Percentiles rank a stretch among this genome's conserved stretches.
Evolutionary conservation across 2,888 invertebrate genomes (phyloP).

Genomic region (Rotaria macrura): DNA sequence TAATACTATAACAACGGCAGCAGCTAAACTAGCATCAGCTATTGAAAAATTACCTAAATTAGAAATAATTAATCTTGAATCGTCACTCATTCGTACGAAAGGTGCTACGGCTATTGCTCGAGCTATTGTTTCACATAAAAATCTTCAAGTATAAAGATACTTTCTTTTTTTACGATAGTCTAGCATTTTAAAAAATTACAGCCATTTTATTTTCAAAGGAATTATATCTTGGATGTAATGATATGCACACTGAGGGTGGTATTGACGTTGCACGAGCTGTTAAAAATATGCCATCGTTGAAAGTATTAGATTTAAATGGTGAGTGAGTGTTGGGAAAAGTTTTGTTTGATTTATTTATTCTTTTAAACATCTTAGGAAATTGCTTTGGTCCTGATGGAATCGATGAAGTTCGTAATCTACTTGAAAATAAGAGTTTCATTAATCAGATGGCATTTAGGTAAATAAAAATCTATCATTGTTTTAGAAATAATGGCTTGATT

Average conservation of each 20-base stretch:
- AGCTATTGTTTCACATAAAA: neutral
- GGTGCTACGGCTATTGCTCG: slow-evolving; percentile 24
- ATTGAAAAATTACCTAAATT: slow-evolving; percentile 25
- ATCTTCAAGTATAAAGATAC: neutral
- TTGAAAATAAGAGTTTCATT: neutral
- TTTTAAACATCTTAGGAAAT: slow-evolving; percentile 29
- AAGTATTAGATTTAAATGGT: slow-evolving; percentile 15
- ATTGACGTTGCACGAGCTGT: slow-evolving; percentile 17
- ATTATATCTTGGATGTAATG: slow-evolving; percentile 29
- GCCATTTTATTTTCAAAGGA: neutral
- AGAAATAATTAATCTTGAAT: slow-evolving; percentile 31
- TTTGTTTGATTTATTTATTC: too few species aligned
- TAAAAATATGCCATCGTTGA: neutral
- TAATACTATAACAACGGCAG: slow-evolving; percentile 59
- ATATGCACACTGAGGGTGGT: slow-evolving; percentile 22
- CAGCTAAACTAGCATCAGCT: slow-evolving; percentile 18
- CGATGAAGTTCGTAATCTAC: slow-evolving; percentile 5
- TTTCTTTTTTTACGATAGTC: too few species aligned
- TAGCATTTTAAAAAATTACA: too few species aligned
- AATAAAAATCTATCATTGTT: neutral
- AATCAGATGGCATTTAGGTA: neutral
- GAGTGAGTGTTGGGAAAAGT: neutral
- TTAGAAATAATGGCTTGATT: too few species aligned
- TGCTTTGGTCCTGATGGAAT: slow-evolving; percentile 32
- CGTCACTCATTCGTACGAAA: slow-evolving; percentile 7